Conservation (phyloP, 2,888 invertebrate genomes). For the Hyposoter didymator region DNA sequence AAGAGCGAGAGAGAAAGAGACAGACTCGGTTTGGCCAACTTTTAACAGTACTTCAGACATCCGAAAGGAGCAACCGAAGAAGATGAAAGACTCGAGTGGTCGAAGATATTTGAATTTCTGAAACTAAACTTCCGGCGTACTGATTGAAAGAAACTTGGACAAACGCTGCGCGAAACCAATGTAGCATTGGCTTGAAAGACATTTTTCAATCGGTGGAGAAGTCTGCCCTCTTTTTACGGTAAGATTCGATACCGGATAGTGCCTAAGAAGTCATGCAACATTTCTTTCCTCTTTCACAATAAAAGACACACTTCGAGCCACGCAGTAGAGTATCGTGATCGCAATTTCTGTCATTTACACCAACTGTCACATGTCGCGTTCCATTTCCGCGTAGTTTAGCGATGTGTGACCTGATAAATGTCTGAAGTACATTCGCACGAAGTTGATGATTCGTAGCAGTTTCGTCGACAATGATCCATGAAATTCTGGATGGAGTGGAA, state of each 20-base stretch:
- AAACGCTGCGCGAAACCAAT: background rate
- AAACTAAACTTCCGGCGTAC: slow-evolving; percentile 1
- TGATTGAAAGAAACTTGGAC: slow-evolving; percentile 26
- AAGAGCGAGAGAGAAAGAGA: slow-evolving; percentile 7
- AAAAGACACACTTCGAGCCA: slow-evolving; percentile 2
- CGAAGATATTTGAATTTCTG: slow-evolving; percentile 39
- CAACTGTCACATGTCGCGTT: background rate
- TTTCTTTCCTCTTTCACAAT: background rate
- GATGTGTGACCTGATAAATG: slow-evolving; percentile 20
- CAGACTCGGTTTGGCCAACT: slow-evolving; percentile 50
- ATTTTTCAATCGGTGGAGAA: slow-evolving; percentile 52
- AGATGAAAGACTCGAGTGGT: slow-evolving; percentile 29
- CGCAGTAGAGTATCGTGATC: background rate
- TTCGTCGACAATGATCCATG: slow-evolving; percentile 14
- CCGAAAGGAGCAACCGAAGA: slow-evolving; percentile 30
- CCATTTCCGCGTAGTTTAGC: background rate
- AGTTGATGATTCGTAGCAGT: background rate
- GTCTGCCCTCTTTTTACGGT: slow-evolving; percentile 16
- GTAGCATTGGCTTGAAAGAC: slow-evolving; percentile 8
- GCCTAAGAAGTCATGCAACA: background rate
- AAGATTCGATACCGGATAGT: slow-evolving; percentile 38
- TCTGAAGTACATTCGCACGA: background rate
- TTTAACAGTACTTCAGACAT: slow-evolving; percentile 46
- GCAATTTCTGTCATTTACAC: slow-evolving; percentile 8
- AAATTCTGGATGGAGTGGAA: slow-evolving; percentile 1